Percentiles rank a stretch among this genome's conserved stretches.
phyloP scores from a whole-genome alignment of 2,113 vertebrate species.

The Syngnathoides biaculeatus region DNA sequence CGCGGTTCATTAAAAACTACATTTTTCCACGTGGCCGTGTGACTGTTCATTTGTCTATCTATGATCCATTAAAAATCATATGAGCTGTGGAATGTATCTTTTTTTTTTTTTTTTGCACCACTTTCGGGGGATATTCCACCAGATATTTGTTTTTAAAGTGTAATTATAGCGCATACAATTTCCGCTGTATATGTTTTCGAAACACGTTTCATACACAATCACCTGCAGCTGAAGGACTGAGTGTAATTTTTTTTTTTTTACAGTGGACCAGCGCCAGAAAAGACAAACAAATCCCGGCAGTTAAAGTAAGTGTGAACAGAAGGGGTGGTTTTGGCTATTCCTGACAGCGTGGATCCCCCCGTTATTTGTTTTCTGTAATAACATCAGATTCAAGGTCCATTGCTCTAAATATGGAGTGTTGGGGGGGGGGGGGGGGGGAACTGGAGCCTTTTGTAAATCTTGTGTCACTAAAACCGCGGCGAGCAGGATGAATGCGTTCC shows the following conservation, averaged over 20 bases:
- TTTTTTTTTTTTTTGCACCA: too few relatives aligned
- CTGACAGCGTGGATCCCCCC: constrained; percentile 54
- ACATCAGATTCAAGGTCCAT: constrained; percentile 74
- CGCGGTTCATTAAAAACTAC: too few relatives aligned
- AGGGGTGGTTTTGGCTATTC: constrained; percentile 29
- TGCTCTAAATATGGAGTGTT: constrained; percentile 67
- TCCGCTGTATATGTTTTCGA: too few relatives aligned
- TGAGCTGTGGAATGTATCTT: too few relatives aligned
- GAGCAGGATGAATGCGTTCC: constrained; percentile 92
- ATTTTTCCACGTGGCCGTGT: too few relatives aligned
- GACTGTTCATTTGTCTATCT: neutral
- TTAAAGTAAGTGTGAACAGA: constrained; percentile 44
- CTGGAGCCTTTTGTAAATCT: constrained; percentile 77
- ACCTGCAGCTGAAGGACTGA: neutral
- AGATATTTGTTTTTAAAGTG: too few relatives aligned
- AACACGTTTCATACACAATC: neutral
- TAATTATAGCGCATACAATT: too few relatives aligned
- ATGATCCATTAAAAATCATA: too few relatives aligned
- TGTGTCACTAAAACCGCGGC: constrained; percentile 70
- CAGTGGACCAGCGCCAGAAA: neutral
- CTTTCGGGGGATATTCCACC: too few relatives aligned
- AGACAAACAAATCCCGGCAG: constrained; percentile 25
- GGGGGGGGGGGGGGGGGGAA: constrained; percentile 57
- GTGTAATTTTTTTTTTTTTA: constrained; percentile 24
- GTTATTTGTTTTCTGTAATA: constrained; percentile 68